Percentiles rank a stretch among this genome's conserved stretches.
Evolutionary conservation across 2,113 vertebrate genomes (phyloP).

Genomic region (Protomyctophum bolini): DNA sequence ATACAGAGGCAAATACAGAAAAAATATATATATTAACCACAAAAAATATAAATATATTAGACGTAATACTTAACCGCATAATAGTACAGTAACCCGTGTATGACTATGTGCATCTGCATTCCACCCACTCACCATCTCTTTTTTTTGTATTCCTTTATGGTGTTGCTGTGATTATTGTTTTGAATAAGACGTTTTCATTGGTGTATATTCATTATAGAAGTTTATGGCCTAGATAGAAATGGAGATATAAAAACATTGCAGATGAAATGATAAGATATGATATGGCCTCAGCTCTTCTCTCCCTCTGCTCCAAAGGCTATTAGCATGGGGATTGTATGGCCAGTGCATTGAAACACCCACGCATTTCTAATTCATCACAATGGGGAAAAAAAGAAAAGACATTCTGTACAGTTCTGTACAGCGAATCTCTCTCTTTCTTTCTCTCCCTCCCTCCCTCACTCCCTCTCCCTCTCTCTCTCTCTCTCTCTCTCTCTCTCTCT

Average conservation of each 20-base stretch:
- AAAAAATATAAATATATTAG: no score
- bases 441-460: background rate
- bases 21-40: no score
- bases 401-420: constrained; percentile 38
- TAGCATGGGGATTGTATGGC: constrained; percentile 58
- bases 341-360: constrained; percentile 62
- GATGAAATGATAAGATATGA: constrained; percentile 51
- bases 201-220: constrained; percentile 52
- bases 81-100: background rate
- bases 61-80: background rate
- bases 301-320: constrained; percentile 39
- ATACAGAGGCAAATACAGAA: no score
- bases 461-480: background rate
- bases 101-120: constrained; percentile 11
- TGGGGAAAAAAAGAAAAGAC: constrained; percentile 20
- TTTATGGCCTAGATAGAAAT: constrained; percentile 53
- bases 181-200: constrained; percentile 40
- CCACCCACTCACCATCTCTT: constrained; percentile 43
- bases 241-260: constrained; percentile 41
- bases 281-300: constrained; percentile 42
- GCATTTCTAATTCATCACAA: constrained; percentile 71
- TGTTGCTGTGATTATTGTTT: constrained; percentile 33
- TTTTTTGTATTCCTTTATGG: constrained; percentile 48
- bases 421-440: constrained; percentile 9
- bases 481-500: constrained; percentile 19